phyloP scores from a whole-genome alignment of 2,797 vertebrate genomes.

The Erethizon dorsatum region DNA sequence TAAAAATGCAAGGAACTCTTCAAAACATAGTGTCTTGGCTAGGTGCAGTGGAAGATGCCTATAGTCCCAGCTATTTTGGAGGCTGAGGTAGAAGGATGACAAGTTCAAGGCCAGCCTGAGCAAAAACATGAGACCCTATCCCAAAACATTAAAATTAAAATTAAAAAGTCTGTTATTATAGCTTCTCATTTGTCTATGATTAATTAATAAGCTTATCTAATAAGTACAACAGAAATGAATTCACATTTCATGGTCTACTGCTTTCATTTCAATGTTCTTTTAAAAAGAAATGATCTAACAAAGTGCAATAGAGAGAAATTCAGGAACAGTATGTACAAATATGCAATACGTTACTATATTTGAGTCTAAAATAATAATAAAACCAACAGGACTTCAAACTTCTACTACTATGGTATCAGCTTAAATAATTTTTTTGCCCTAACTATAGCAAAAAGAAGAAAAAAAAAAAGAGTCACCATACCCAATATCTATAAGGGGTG shows the following conservation, averaged over 20 bases:
- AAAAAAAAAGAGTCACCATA: constrained; percentile 87
- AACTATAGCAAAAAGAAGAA: constrained; percentile 46
- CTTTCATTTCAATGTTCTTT: constrained; percentile 57
- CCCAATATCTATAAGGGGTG: constrained; percentile 97
- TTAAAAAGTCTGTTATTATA: background rate
- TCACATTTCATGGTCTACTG: constrained; percentile 28
- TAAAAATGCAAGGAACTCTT: background rate
- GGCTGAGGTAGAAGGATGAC: background rate
- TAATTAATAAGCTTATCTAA: constrained; percentile 63
- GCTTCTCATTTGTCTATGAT: constrained; percentile 37
- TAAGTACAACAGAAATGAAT: constrained; percentile 59
- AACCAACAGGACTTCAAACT: constrained; percentile 59
- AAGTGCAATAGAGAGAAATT: constrained; percentile 56
- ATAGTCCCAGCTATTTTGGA: background rate
- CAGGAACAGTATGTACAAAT: background rate
- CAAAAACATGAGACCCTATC: background rate
- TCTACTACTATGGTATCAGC: background rate
- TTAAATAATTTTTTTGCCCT: constrained; percentile 59
- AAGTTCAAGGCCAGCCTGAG: background rate
- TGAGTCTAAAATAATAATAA: constrained; percentile 60
- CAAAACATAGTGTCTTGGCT: background rate
- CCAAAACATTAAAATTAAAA: background rate
- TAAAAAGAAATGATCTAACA: constrained; percentile 55
- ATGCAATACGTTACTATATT: constrained; percentile 38
- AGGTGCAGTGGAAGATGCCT: background rate